Evolutionary conservation across 2,888 invertebrate genomes (phyloP), one percentile per base, ranked within the genome.

Genomic region (Mimumesa dahlbomi): DNA sequence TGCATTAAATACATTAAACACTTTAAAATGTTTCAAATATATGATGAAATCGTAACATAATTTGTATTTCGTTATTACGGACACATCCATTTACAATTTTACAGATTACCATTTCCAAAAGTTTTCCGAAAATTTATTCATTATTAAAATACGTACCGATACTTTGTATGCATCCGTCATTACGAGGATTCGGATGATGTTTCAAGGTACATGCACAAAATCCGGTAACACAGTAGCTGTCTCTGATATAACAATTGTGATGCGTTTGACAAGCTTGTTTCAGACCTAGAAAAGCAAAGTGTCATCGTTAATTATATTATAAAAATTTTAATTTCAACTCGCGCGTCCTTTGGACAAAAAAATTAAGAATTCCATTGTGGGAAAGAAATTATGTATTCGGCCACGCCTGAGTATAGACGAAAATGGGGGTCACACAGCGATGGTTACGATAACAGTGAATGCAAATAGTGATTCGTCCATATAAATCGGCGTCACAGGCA

Each of bases 181-280:
- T 82, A 40, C 87, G 83, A 1, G 77, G 68, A 69, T 84, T 88
- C 1, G 87, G 73, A 76, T 90, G 90, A 63, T 86, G 82, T 9
- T 74, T 75, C 52, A 84, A 71, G 9, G 87, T 87, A 76, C 90
- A 90, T 0, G 74, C 79, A 69, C 90, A 90, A 43, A 81, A 80
- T 25, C 89, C 88, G 19, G 76, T 74, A 2, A 84, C 80, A 74
- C 90, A 90, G 62, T 84, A 87, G 34, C 86, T 85, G 14, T 77
- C 68, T 11, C 82, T 82, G 38, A 87, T 83, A 64, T 87, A 79
- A 75, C 90, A 90, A 71, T 90, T 90, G 52, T 84, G 84, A 18
- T 84, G 83, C 18, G 88, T 85, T 50, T 84, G 76, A 63, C 90
- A 90, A 49, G 74, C 77, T 21, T 83, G 74, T 19, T 89, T 88